phyloP scores from a whole-genome alignment of 2,888 invertebrate species.

The Ligdia adustata region DNA sequence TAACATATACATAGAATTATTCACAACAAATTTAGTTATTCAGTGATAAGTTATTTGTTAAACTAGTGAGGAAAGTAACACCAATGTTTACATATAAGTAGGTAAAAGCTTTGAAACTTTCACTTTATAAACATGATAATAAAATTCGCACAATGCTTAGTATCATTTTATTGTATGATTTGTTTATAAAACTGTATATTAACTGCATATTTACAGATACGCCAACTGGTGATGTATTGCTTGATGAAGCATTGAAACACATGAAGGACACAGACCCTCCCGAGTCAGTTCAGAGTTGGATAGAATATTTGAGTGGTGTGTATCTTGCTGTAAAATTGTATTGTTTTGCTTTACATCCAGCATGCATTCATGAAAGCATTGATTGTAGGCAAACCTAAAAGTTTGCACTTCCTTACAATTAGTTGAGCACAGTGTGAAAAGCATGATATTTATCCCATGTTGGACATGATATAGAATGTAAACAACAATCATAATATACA shows the following conservation, averaged over 20 bases:
- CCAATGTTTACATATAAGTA: background rate
- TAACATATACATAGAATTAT: conserved; percentile 14
- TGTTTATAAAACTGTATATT: conserved; percentile 7
- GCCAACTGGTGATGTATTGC: conserved; percentile 98
- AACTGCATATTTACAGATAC: conserved; percentile 87
- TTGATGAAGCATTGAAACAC: conserved; percentile 98
- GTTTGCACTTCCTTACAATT: too few species aligned
- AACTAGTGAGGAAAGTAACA: conserved; percentile 5
- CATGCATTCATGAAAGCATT: too few species aligned
- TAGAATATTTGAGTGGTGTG: conserved; percentile 98
- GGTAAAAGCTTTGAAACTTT: conserved; percentile 1
- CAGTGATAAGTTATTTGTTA: too few species aligned
- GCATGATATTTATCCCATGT: too few species aligned
- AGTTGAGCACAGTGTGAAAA: too few species aligned
- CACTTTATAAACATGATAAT: background rate
- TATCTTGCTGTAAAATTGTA: too few species aligned
- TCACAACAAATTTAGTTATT: too few species aligned
- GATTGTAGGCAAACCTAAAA: too few species aligned
- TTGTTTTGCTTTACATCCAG: too few species aligned
- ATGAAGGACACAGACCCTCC: conserved; percentile 99
- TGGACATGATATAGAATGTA: too few species aligned
- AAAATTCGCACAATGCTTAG: background rate
- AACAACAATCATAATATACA: too few species aligned
- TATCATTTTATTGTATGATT: background rate
- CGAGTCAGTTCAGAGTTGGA: conserved; percentile 99